These are phyloP conservation scores for Coenobita brevimanus DNA, from an alignment of 1,140 invertebrate genomes.

Conservation along the genomic window DNA sequence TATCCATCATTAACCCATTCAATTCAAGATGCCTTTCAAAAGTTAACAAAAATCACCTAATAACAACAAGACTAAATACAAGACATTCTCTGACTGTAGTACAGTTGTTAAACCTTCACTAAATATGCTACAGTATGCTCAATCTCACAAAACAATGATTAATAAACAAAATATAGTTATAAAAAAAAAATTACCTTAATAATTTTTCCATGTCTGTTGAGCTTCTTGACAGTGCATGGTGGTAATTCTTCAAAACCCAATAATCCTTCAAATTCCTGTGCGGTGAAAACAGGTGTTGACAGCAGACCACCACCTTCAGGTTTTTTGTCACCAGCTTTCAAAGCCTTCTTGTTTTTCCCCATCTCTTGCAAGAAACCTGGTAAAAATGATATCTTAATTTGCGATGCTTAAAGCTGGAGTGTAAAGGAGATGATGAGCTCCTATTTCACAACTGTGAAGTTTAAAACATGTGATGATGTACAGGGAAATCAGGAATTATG, in stretches of 20 bases:
- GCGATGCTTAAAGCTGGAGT: too few relatives aligned
- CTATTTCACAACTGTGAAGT: too few relatives aligned
- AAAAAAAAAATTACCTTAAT: slow-evolving; percentile 38
- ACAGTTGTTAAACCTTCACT: too few relatives aligned
- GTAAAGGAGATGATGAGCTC: too few relatives aligned
- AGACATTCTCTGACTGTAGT: too few relatives aligned
- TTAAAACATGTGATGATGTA: too few relatives aligned
- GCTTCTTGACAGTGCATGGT: slow-evolving; percentile 25
- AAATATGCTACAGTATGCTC: not conserved
- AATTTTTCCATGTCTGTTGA: slow-evolving; percentile 16
- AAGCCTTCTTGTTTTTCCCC: not conserved
- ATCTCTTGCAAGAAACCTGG: slow-evolving; percentile 16
- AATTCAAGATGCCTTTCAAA: too few relatives aligned
- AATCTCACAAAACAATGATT: not conserved
- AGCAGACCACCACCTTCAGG: not conserved
- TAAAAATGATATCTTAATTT: too few relatives aligned
- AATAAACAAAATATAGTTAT: slow-evolving; percentile 28
- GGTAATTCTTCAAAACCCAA: slow-evolving; percentile 49
- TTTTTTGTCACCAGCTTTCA: not conserved
- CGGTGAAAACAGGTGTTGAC: slow-evolving; percentile 6
- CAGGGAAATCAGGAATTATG: too few relatives aligned
- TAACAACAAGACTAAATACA: too few relatives aligned
- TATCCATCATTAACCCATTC: too few relatives aligned
- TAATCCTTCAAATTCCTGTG: slow-evolving; percentile 52
- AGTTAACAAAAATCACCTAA: too few relatives aligned